Percentiles rank a stretch among this genome's conserved stretches.
Conservation (phyloP, 2,888 invertebrate genomes). For the Galeruca laticollis region DNA sequence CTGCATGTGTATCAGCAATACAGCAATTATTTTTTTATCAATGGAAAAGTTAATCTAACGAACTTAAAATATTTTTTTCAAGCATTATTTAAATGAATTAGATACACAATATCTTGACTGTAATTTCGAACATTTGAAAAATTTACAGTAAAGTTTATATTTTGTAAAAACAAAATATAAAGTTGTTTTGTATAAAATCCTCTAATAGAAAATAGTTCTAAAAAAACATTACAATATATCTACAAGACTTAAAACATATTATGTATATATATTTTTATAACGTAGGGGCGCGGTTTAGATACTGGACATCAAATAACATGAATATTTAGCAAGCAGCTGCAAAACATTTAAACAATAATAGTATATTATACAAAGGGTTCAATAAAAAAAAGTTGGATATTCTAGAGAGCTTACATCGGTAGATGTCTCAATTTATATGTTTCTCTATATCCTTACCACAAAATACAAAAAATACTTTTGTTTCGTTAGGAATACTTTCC, state of each 20-base stretch:
- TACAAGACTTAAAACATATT: slow-evolving; percentile 3
- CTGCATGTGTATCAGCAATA: slow-evolving; percentile 59
- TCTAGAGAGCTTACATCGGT: slow-evolving; percentile 2
- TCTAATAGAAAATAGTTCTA: slow-evolving; percentile 11
- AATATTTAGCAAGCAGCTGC: slow-evolving; percentile 1
- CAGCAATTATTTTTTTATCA: slow-evolving; percentile 40
- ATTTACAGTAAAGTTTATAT: background rate
- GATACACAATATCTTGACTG: slow-evolving; percentile 1
- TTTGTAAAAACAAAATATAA: background rate
- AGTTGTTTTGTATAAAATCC: background rate
- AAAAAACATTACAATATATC: slow-evolving; percentile 6
- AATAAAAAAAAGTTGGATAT: background rate
- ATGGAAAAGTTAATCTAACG: slow-evolving; percentile 8
- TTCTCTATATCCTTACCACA: slow-evolving; percentile 3
- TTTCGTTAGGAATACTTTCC: slow-evolving; percentile 12
- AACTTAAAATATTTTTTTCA: slow-evolving; percentile 18
- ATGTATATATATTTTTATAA: background rate
- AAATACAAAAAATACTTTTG: slow-evolving; percentile 15
- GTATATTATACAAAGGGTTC: background rate
- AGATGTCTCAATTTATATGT: background rate
- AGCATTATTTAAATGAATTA: background rate
- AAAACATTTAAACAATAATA: slow-evolving; percentile 6
- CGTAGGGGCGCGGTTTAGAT: slow-evolving; percentile 6
- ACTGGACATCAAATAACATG: slow-evolving; percentile 5
- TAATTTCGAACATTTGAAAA: background rate